A percentile compares a stretch with the other conserved stretches of the same genome.
phyloP scores from a whole-genome alignment of 2,797 vertebrate species.

The Sorex maritimensis region DNA sequence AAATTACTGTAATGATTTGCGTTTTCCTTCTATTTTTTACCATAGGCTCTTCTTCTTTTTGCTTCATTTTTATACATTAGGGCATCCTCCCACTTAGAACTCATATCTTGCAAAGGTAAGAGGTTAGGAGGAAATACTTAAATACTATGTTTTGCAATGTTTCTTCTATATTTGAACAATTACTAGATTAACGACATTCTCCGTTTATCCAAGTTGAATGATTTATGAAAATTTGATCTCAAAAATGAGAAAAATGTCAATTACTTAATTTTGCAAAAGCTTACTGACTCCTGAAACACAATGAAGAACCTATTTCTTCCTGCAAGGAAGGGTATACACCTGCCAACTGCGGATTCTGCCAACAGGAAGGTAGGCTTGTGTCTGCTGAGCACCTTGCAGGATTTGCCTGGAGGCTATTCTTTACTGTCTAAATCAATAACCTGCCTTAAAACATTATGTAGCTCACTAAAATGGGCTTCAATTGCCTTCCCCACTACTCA shows the following conservation, averaged over 20 bases:
- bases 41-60: neutral
- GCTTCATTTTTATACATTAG: constrained; percentile 48
- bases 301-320: constrained; percentile 76
- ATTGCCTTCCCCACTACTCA: constrained; percentile 53
- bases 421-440: constrained; percentile 62
- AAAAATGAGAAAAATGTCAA: constrained; percentile 84
- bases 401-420: constrained; percentile 68
- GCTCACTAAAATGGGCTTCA: constrained; percentile 40
- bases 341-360: constrained; percentile 62
- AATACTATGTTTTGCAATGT: constrained; percentile 78
- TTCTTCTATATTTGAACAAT: constrained; percentile 77
- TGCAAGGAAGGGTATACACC: constrained; percentile 67
- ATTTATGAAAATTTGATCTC: constrained; percentile 84
- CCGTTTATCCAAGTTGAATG: constrained; percentile 82
- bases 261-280: constrained; percentile 76
- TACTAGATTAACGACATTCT: constrained; percentile 79
- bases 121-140: constrained; percentile 79
- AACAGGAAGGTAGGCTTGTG: constrained; percentile 72
- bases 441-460: constrained; percentile 62
- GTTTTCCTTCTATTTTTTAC: constrained; percentile 41
- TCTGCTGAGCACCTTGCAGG: constrained; percentile 67
- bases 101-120: constrained; percentile 62
- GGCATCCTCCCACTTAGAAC: constrained; percentile 33
- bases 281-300: constrained; percentile 79
- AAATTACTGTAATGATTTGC: constrained; percentile 26